Base-by-base conservation (phyloP, 2,888 invertebrate genomes). In the Athalia rosae region DNA sequence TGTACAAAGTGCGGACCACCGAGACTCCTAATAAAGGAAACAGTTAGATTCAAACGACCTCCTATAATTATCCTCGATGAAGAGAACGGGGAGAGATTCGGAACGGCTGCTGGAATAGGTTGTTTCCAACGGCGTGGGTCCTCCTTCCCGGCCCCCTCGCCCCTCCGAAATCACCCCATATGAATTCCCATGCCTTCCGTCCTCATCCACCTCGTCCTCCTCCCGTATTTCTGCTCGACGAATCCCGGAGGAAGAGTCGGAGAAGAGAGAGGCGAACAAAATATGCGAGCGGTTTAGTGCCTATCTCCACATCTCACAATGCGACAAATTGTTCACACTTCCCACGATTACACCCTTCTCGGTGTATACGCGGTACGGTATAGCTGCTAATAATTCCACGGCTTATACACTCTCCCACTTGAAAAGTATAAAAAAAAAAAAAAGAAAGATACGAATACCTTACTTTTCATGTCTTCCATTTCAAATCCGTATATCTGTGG, bases 1-100 rank as follows among this genome's bases (percentile, higher is more conserved):
- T 83, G 87, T 87, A 88, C 87, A 53, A 28, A 13, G 6, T 43
- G 64, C 28, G 64, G 8, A 61, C 45, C 13, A 41, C 8, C 86
- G 89, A 89, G 88, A 89, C 88, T 89, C 88, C 89, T 90, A 89
- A 90, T 89, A 89, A 90, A 90, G 89, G 89, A 90, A 89, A 90
- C 89, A 89, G 89, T 89, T 89, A 89, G 89, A 89, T 90, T 89
- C 89, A 89, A 89, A 89, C 89, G 89, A 89, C 85, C 88, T 89
- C 86, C 86, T 87, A 89, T 89, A 89, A 89, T 89, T 89, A 89
- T 88, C 86, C 85, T 83, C 84, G 28, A 28, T 28, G 28, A 28
- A 28, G 28, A 28, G 28, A 28, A 28, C 2, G 28, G 28, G 28
- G 28, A 28, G 28, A 28, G 28, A 28, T 28, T 28, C 28, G 2